Evolutionary conservation across 2,113 vertebrate genomes (phyloP).

Genomic region (Ellobius talpinus): DNA sequence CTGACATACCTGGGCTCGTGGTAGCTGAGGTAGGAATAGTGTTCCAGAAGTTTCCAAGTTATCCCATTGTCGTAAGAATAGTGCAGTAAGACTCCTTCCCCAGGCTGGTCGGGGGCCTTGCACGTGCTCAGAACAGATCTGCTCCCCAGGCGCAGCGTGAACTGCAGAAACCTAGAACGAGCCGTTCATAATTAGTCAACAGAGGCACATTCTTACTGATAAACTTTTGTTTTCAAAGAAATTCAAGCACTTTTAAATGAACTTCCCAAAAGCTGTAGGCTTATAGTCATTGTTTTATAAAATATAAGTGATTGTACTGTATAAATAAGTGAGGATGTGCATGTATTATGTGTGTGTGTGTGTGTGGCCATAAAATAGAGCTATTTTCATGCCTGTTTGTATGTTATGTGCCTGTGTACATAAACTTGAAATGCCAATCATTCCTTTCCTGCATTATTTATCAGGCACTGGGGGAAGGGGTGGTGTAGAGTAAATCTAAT

Average conservation of each 20-base stretch:
- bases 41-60: constrained; percentile 97
- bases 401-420: constrained; percentile 55
- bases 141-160: constrained; percentile 96
- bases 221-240: constrained; percentile 60
- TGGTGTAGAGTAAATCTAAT: constrained; percentile 86
- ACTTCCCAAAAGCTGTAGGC: constrained; percentile 28
- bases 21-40: constrained; percentile 96
- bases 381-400: constrained; percentile 52
- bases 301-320: constrained; percentile 16
- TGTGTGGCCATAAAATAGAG: background rate
- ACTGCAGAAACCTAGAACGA: constrained; percentile 95
- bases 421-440: constrained; percentile 86
- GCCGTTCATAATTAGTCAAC: background rate
- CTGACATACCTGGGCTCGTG: constrained; percentile 94
- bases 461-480: constrained; percentile 84
- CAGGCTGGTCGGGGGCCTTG: constrained; percentile 95
- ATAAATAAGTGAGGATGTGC: constrained; percentile 21
- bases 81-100: constrained; percentile 97
- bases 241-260: constrained; percentile 75
- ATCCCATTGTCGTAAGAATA: constrained; percentile 98
- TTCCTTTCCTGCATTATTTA: constrained; percentile 89
- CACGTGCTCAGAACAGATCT: constrained; percentile 97
- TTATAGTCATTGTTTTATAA: background rate
- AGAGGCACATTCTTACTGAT: background rate
- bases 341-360: background rate